Evolutionary conservation across 2,113 vertebrate species (phyloP).

Genomic region (Rattus rattus): DNA sequence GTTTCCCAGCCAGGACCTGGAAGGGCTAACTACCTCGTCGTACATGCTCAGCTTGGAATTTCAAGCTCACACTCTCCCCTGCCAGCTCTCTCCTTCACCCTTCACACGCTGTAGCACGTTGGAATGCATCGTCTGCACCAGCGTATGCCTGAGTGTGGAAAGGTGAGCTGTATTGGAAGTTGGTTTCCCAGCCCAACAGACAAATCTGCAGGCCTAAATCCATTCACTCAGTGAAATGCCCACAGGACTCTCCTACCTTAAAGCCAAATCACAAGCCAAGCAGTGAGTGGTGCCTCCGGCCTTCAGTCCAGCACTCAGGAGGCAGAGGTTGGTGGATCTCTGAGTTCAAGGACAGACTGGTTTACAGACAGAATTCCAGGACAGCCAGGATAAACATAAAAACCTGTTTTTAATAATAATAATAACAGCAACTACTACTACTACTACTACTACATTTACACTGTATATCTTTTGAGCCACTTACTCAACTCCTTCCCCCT

Average conservation of each 20-base stretch:
- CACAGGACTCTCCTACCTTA: background rate
- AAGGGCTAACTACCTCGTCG: background rate
- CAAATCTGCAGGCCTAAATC: background rate
- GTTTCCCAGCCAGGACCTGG: background rate
- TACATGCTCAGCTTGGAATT: background rate
- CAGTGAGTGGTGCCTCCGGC: background rate
- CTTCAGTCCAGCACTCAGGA: background rate
- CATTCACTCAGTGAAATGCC: background rate
- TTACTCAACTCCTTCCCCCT: background rate
- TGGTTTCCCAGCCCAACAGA: background rate
- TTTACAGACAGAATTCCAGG: background rate
- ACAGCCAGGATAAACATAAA: background rate
- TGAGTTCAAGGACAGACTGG: background rate
- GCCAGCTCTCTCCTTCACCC: background rate
- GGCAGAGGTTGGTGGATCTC: background rate
- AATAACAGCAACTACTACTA: too few species aligned
- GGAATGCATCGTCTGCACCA: background rate
- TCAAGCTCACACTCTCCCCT: background rate
- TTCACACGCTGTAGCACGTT: background rate
- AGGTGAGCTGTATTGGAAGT: background rate
- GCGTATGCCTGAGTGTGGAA: background rate
- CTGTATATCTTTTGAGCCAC: background rate
- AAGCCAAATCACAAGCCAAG: slow-evolving; percentile 20
- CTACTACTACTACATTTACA: background rate
- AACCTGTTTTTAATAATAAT: background rate